Percentiles rank a stretch among this genome's conserved stretches.
Evolutionary conservation across 2,888 invertebrate genomes (phyloP).

Genomic region (Acrocera orbiculus): DNA sequence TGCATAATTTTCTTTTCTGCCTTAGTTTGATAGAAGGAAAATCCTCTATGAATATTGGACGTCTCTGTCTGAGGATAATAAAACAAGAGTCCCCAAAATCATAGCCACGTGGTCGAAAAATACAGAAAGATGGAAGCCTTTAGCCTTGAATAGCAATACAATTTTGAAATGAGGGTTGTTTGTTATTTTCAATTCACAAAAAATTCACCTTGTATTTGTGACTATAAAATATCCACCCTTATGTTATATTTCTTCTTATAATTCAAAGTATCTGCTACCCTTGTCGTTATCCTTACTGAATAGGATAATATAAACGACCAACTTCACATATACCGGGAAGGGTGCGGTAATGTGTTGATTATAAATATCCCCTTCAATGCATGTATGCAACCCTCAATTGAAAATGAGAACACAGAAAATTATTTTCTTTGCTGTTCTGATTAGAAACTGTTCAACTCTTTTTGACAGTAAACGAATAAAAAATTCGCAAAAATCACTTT

Average conservation of each 20-base stretch:
- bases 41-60: too few relatives aligned
- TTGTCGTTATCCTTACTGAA: slow-evolving; percentile 5
- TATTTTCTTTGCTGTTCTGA: slow-evolving; percentile 2
- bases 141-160: slow-evolving; percentile 7
- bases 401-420: slow-evolving; percentile 1
- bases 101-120: slow-evolving; percentile 7
- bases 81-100: slow-evolving; percentile 4
- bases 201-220: slow-evolving; percentile 6
- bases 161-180: slow-evolving; percentile 6
- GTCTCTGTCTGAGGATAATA: too few relatives aligned
- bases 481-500: too few relatives aligned
- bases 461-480: too few relatives aligned
- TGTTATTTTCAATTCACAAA: too few relatives aligned
- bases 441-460: slow-evolving; percentile 11
- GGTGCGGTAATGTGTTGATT: slow-evolving; percentile 2
- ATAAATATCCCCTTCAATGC: slow-evolving; percentile 1
- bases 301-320: slow-evolving; percentile 5
- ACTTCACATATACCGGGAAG: not conserved
- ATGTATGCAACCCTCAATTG: not conserved
- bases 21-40: too few relatives aligned
- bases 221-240: slow-evolving; percentile 3
- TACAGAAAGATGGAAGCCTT: slow-evolving; percentile 7
- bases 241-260: slow-evolving; percentile 10
- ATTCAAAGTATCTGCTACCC: slow-evolving; percentile 10
- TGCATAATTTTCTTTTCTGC: too few relatives aligned